A percentile compares a stretch with the other conserved stretches of the same genome.
Evolutionary conservation across 2,797 vertebrate genomes (phyloP).

Genomic region (Rachycentron canadum): DNA sequence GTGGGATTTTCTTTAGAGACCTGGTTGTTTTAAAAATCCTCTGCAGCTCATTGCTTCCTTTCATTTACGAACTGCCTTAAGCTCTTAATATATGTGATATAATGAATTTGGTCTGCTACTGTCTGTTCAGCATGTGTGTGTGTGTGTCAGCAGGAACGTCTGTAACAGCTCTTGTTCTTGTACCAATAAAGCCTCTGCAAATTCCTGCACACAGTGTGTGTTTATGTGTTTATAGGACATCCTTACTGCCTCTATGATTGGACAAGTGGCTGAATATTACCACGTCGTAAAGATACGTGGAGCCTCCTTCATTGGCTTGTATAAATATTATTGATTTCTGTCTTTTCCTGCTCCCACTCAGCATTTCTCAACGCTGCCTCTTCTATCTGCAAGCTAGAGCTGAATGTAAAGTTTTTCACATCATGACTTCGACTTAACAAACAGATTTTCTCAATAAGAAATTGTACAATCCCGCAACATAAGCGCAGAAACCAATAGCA

Average conservation of each 20-base stretch:
- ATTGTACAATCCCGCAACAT: no score
- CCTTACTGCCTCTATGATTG: slow-evolving; percentile 19
- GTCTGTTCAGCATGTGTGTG: slow-evolving; percentile 7
- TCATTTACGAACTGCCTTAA: slow-evolving; percentile 13
- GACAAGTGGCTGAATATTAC: slow-evolving; percentile 25
- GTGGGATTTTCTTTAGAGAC: neutral
- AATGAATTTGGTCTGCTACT: slow-evolving; percentile 16
- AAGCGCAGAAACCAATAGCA: no score
- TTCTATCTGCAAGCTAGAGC: neutral
- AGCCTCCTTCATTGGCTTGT: slow-evolving; percentile 17
- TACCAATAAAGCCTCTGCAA: slow-evolving; percentile 9
- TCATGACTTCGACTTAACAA: neutral
- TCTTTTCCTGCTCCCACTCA: slow-evolving; percentile 13
- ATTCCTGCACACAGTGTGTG: slow-evolving; percentile 17
- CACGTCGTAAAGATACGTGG: slow-evolving; percentile 18
- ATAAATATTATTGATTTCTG: slow-evolving; percentile 44
- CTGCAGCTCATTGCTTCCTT: slow-evolving; percentile 18
- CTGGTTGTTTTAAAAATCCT: slow-evolving; percentile 6
- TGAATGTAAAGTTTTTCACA: neutral
- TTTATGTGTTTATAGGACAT: slow-evolving; percentile 27
- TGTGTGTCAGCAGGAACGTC: slow-evolving; percentile 39
- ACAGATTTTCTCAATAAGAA: no score
- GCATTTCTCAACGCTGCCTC: neutral
- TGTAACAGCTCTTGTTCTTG: slow-evolving; percentile 14
- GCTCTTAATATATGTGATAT: slow-evolving; percentile 4